These are phyloP conservation scores for Phocoena phocoena DNA, from an alignment of 2,113 vertebrate species.

Conservation along the genomic window DNA sequence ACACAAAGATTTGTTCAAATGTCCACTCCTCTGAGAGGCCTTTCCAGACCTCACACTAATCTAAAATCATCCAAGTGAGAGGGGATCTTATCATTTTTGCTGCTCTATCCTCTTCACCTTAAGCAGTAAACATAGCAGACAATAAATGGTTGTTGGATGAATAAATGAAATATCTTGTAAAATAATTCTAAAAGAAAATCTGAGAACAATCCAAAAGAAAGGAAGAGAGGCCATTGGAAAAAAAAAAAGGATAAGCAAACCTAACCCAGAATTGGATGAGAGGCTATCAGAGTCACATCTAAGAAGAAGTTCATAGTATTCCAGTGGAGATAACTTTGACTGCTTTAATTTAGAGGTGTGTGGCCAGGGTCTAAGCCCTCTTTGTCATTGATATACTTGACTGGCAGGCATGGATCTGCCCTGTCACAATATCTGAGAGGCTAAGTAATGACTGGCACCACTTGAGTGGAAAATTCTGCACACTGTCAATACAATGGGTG, in stretches of 20 bases:
- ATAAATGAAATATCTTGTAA: not conserved
- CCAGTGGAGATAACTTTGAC: conserved; percentile 84
- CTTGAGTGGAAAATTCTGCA: conserved; percentile 85
- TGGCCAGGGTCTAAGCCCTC: conserved; percentile 84
- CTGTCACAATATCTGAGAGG: conserved; percentile 87
- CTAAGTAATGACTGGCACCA: conserved; percentile 90
- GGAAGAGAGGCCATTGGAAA: not conserved
- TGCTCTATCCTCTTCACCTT: not conserved
- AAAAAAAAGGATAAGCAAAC: not conserved
- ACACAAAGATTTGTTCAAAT: not conserved
- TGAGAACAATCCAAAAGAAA: conserved; percentile 34
- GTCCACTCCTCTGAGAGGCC: not conserved
- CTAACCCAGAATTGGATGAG: not conserved
- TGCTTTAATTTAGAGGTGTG: conserved; percentile 90
- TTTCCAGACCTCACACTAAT: not conserved
- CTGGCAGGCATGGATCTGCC: conserved; percentile 88
- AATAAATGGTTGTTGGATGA: not conserved
- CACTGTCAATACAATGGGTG: conserved; percentile 85
- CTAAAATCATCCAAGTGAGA: not conserved
- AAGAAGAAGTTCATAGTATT: conserved; percentile 86
- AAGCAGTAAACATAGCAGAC: not conserved
- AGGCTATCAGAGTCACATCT: conserved; percentile 69
- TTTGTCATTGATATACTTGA: conserved; percentile 92
- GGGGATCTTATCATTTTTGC: not conserved
- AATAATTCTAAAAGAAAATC: conserved; percentile 28